Conservation (phyloP, 2,888 invertebrate species). For the Nemotelus pantherinus region DNA sequence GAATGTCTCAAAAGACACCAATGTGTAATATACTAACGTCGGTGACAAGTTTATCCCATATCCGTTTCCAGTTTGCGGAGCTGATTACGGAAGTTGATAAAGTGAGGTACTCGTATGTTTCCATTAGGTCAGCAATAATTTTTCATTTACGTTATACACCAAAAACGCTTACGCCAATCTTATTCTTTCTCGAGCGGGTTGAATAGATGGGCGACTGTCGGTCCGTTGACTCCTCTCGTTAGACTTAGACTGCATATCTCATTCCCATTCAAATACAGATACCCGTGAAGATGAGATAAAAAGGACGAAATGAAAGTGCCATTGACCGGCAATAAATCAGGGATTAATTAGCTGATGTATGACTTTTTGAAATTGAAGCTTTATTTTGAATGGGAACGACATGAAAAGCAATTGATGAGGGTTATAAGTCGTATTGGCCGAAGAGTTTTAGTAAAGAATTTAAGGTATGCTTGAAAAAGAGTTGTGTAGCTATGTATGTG, state of each 20-base stretch:
- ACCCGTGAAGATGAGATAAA: slow-evolving; percentile 34
- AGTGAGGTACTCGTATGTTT: slow-evolving; percentile 40
- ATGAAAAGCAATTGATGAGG: not conserved
- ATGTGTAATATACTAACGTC: slow-evolving; percentile 7
- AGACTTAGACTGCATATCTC: not conserved
- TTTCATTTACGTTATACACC: slow-evolving; percentile 39
- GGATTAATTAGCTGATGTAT: slow-evolving; percentile 44
- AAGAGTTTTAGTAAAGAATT: no score
- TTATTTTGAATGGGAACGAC: not conserved
- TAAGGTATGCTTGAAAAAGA: no score
- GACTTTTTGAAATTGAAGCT: slow-evolving; percentile 33
- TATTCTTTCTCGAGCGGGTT: not conserved
- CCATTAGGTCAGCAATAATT: slow-evolving; percentile 45
- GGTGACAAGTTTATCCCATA: slow-evolving; percentile 22
- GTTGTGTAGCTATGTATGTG: no score
- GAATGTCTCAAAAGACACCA: not conserved
- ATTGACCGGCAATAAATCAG: slow-evolving; percentile 42
- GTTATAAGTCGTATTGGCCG: not conserved
- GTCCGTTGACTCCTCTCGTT: not conserved
- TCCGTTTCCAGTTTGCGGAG: slow-evolving; percentile 29
- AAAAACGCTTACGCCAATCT: slow-evolving; percentile 39
- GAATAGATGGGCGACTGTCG: not conserved
- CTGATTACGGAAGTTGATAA: slow-evolving; percentile 44
- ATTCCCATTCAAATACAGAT: slow-evolving; percentile 1
- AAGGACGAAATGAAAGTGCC: slow-evolving; percentile 34